Base-by-base conservation (phyloP, 2,888 invertebrate genomes). In the Agonopterix arenella region DNA sequence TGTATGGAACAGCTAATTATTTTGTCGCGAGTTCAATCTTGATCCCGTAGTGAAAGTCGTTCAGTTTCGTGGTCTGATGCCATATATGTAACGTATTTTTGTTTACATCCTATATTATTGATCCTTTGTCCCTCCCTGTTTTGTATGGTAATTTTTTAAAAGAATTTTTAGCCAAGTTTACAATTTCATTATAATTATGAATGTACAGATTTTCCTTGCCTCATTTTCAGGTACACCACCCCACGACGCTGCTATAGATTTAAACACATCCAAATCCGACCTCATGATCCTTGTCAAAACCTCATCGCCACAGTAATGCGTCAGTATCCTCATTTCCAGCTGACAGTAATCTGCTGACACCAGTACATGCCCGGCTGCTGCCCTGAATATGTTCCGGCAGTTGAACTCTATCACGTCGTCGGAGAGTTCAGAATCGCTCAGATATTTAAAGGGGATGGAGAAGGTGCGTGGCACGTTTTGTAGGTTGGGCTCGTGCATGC, bases 281-380 rank as follows among this genome's bases (percentile, higher is more conserved):
- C 83, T 88, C 91, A 95, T 92, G 43, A 94, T 93, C 44, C 84
- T 76, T 46, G 93, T 88, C 40, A 98, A 83, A 45, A 91, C 89
- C 7, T 79, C 60, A 81, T 99, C 99, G 56, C 91, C 86, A 8
- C 96, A 96, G 54, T 98, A 92, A 83, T 98, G 98, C 11, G 98
- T 96, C 62, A 99, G 85, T 52, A 99, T 93, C 61, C 99, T 90
- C 77, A 99, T 91, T 84, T 99, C 99, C 54, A 99, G 76, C 80
- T 99, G 99, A 64, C 97, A 97, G 84, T 97, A 99, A 88, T 99
- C 99, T 0, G 98, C 98, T 0, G 98, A 95, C 45, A 99, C 79
- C 49, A 99, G 84, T 45, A 94, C 80, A 55, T 84, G 90, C 0
- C 91, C 92, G 38, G 79, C 66, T 1, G 79, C 66, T 0, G 94